These are phyloP conservation scores for Ips nitidus DNA, from an alignment of 1,140 invertebrate genomes.

Conservation along the genomic window DNA sequence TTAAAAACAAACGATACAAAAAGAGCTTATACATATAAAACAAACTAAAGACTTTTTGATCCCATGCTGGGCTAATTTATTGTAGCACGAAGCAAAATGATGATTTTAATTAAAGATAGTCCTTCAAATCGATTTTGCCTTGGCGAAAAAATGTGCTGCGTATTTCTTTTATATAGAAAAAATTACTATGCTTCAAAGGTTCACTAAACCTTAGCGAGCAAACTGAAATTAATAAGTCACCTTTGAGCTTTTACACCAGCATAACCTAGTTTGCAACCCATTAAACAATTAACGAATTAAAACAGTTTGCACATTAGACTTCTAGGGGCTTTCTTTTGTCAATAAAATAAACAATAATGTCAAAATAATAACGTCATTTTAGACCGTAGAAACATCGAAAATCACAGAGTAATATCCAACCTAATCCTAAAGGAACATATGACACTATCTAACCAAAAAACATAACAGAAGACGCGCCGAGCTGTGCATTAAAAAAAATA, in stretches of 20 bases:
- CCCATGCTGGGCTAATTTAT: too few relatives aligned
- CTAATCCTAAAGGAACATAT: slow-evolving; percentile 30
- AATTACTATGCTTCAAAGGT: too few relatives aligned
- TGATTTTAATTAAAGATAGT: too few relatives aligned
- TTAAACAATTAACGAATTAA: background rate
- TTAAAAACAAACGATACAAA: too few relatives aligned
- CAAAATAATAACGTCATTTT: slow-evolving; percentile 13
- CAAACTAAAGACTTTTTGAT: too few relatives aligned
- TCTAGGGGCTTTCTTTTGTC: slow-evolving; percentile 37
- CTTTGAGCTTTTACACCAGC: slow-evolving; percentile 20
- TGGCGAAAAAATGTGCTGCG: too few relatives aligned
- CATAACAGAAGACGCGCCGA: background rate
- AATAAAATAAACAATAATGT: slow-evolving; percentile 15
- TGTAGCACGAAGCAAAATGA: too few relatives aligned
- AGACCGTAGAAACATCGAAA: slow-evolving; percentile 12
- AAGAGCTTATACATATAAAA: too few relatives aligned
- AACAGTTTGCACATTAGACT: slow-evolving; percentile 25
- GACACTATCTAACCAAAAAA: slow-evolving; percentile 32
- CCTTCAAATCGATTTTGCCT: too few relatives aligned
- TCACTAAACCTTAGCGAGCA: too few relatives aligned
- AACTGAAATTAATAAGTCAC: too few relatives aligned
- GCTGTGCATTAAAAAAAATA: background rate
- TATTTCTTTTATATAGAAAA: too few relatives aligned
- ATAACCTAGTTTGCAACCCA: slow-evolving; percentile 33
- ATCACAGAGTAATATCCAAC: slow-evolving; percentile 24